Conservation (phyloP, 2,113 vertebrate species). For the Sinocyclocheilus anophthalmus region DNA sequence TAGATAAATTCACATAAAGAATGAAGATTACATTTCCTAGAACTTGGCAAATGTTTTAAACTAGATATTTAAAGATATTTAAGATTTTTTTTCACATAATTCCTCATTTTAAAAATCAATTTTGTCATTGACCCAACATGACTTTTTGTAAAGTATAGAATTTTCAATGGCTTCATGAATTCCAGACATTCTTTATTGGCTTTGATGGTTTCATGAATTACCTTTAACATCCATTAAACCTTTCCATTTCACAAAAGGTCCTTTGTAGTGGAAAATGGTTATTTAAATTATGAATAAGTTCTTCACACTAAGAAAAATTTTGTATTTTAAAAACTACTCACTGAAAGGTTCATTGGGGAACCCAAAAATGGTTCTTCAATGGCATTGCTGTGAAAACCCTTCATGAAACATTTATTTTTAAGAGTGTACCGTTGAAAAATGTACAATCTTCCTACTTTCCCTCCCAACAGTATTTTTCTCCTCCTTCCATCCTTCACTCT, state of each 20-base stretch:
- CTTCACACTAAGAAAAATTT: too few relatives aligned
- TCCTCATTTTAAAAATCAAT: neutral
- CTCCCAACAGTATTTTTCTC: neutral
- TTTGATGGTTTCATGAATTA: too few relatives aligned
- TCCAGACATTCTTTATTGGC: neutral
- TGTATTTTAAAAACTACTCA: neutral
- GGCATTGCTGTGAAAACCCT: neutral
- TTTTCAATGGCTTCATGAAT: neutral
- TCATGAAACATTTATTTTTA: neutral
- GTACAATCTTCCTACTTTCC: neutral
- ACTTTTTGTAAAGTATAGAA: neutral
- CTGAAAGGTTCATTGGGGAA: neutral
- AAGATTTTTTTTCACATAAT: neutral
- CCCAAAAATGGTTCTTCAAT: too few relatives aligned
- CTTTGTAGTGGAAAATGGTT: neutral
- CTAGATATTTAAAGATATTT: neutral
- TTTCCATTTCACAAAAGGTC: neutral
- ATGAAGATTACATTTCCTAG: neutral
- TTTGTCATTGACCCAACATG: neutral
- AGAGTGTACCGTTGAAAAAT: neutral
- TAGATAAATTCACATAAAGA: neutral
- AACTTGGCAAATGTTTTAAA: neutral
- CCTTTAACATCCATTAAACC: too few relatives aligned
- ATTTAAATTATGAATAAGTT: neutral
- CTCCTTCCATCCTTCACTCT: neutral